Base-by-base conservation (phyloP, 2,888 invertebrate genomes). In the Pristionchus maxplancki region DNA sequence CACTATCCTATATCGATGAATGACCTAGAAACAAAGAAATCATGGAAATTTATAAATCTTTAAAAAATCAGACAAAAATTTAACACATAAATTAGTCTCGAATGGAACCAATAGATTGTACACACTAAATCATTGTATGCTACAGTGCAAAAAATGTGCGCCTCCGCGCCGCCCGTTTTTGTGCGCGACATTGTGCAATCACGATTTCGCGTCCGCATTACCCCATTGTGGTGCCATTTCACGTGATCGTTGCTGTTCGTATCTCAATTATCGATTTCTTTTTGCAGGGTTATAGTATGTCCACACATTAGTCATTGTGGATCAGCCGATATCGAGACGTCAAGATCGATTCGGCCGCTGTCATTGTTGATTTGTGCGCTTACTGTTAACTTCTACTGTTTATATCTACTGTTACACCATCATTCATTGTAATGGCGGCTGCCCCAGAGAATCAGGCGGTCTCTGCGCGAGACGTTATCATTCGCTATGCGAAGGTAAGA, bases 401-500 rank as follows among this genome's bases (percentile, higher is more conserved):
- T 58, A 37, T 64, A 15, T 13, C 50, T 58, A 58, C 58, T 74
- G 53, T 87, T 53, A 40, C 34, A 31, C 50, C 87, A 87, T 74
- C 28, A 28, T 50, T 64, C 9, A 44, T n/a, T 81, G 71, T 48
- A 5, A 87, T 85, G 85, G 62, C 58, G 50, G 24, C 50, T 1
- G 40, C 67, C 24, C 50, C 48, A 40, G 74, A 88, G 78, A 78
- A 88, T 15, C 17, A 88, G 62, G 34, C 44, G 17, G n/a, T 88
- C 40, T 88, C 88, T 53, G 88, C 78, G 13, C 78, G 88, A 78
- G 88, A 88, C 40, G 88, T 88, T 62, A 78, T 88, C 87, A 71
- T n/a, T 50, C 24, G 37, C 44, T 88, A 44, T 40, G 31, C 48
- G 3, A 53, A 81, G 58, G 81, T 88, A 20, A n/a, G 62, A 40